Percentiles rank a stretch among this genome's conserved stretches.
Evolutionary conservation across 2,113 vertebrate genomes (phyloP).

Genomic region (Sceloporus undulatus): DNA sequence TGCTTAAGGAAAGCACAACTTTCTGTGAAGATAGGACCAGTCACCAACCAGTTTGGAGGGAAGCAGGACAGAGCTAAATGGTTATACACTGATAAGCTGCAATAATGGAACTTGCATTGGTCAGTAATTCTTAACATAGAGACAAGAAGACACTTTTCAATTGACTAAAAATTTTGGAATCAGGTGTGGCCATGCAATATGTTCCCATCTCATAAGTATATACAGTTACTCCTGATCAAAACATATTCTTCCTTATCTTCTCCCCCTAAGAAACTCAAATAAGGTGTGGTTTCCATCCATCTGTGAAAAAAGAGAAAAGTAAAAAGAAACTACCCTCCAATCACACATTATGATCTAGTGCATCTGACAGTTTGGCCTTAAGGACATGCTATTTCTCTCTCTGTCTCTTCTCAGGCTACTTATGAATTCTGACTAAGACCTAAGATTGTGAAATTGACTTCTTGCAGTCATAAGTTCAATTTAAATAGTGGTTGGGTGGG

Average conservation of each 20-base stretch:
- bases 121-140: not conserved
- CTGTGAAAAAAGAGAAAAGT: not conserved
- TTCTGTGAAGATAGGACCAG: not conserved
- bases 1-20: not conserved
- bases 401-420: conserved; percentile 14
- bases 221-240: not conserved
- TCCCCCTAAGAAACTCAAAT: not conserved
- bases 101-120: not conserved
- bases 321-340: not conserved
- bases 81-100: not conserved
- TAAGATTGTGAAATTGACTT: conserved; percentile 10
- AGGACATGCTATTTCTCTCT: conserved; percentile 14
- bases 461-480: not conserved
- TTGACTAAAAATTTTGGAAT: not conserved
- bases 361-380: conserved; percentile 1
- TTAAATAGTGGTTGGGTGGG: not conserved
- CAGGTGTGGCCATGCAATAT: not conserved
- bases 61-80: not conserved
- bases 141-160: not conserved
- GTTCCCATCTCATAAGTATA: not conserved
- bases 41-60: not conserved
- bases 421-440: conserved; percentile 24
- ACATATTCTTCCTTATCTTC: not conserved
- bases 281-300: not conserved
- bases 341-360: not conserved